Percentiles rank a stretch among this genome's conserved stretches.
Evolutionary conservation across 2,113 vertebrate genomes (phyloP).

Genomic region (Peromyscus maniculatus): DNA sequence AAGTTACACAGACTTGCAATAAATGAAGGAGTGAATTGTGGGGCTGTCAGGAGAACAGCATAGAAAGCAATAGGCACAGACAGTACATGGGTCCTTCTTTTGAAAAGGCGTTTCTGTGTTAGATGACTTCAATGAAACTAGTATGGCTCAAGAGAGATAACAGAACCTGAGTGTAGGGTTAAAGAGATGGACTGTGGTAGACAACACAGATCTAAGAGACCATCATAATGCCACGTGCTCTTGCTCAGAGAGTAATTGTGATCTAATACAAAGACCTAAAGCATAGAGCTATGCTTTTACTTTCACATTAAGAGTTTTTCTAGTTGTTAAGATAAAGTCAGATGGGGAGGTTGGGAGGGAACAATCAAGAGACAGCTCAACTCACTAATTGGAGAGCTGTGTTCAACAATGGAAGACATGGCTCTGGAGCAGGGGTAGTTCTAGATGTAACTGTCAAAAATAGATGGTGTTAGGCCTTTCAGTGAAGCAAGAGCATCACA

Average conservation of each 20-base stretch:
- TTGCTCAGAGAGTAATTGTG: neutral
- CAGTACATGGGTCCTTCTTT: no score
- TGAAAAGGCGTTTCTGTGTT: neutral
- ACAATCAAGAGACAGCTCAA: neutral
- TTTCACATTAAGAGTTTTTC: neutral
- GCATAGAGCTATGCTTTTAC: neutral
- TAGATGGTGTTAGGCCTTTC: neutral
- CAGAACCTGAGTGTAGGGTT: neutral
- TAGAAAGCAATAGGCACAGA: neutral
- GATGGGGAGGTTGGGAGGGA: neutral
- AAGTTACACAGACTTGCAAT: neutral
- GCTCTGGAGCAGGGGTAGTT: neutral
- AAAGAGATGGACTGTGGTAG: neutral
- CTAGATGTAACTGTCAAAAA: neutral
- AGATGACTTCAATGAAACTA: no score
- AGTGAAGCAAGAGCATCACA: neutral
- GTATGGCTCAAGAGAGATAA: neutral
- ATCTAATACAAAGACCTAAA: neutral
- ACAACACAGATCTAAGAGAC: no score
- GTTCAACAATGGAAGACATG: neutral
- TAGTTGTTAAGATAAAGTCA: neutral
- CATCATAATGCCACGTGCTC: neutral
- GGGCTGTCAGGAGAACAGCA: neutral
- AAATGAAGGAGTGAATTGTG: neutral
- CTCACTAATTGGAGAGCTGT: neutral